Base-by-base conservation (phyloP, 2,888 invertebrate species). In the Thysanoteuthis rhombus region DNA sequence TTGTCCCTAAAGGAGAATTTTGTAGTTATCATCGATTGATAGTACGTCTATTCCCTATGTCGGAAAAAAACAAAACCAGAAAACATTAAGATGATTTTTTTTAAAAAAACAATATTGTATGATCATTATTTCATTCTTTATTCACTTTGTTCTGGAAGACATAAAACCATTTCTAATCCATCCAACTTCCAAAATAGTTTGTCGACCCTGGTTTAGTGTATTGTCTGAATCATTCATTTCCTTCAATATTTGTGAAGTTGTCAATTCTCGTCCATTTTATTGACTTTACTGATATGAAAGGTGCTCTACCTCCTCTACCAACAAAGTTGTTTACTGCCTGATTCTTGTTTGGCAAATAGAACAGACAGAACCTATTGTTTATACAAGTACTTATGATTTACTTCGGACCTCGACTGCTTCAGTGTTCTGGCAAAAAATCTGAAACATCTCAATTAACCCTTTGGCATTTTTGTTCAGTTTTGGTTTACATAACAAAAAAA, bases 291-390 rank as follows among this genome's bases (percentile, higher is more conserved):
- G 38, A 45, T 39, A 32, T 32, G 40, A 92, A 45, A 91, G 40
- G 38, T 32, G 32, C 12, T n/a, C 32, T 39, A 3, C 16, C 40
- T 32, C 19, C 40, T 45, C 92, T 16, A 42, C 92, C n/a, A 42
- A 32, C 45, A 42, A 12, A 92, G 38, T 16, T 40, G 40, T 92
- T 92, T 92, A 38, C n/a, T 45, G 92, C 45, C 45, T 92, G 39
- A 19, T 10, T 36, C 75, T 75, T 75, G 75, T 75, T 75, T 75
- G n/a, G 75, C n/a, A 75, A 75, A 75, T 75, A 75, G 36, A 75
- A 75, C n/a, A 75, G 32, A 58, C 10, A 32, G 89, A 89, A 89
- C 39, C 93, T 92, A 58, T 89, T 92, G 89, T 58, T 91, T 47
- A 92, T 92, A 39, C 52, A 91, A 47, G 92, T 93, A 36, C 47